Evolutionary conservation across 2,113 vertebrate species (phyloP).

Genomic region (Ranitomeya imitator): DNA sequence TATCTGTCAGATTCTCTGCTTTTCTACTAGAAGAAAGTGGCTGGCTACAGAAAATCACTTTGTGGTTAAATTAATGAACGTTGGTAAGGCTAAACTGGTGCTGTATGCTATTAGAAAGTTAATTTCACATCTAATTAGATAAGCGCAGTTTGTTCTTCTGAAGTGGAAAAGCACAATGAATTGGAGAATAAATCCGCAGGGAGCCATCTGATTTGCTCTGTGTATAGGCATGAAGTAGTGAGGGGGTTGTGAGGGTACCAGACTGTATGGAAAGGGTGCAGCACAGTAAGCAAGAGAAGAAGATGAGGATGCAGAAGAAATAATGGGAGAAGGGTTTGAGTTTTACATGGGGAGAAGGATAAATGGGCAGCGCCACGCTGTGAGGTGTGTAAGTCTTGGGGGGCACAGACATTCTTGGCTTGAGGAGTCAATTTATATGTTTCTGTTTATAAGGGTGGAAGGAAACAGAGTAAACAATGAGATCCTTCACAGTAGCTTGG

Average conservation of each 20-base stretch:
- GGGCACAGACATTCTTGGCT: not conserved
- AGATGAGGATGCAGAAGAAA: not conserved
- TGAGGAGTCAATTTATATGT: not conserved
- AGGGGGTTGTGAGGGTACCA: not conserved
- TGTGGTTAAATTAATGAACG: slow-evolving; percentile 31
- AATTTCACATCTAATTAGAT: slow-evolving; percentile 57
- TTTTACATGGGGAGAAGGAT: not conserved
- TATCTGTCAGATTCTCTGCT: not conserved
- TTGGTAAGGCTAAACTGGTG: slow-evolving; percentile 36
- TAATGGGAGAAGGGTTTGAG: not conserved
- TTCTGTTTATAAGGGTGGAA: slow-evolving; percentile 3
- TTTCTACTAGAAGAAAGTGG: not conserved
- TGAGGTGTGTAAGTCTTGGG: not conserved
- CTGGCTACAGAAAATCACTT: slow-evolving; percentile 2
- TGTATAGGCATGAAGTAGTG: not conserved
- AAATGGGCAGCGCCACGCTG: not conserved
- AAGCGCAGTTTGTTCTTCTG: slow-evolving; percentile 39
- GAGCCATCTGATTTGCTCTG: slow-evolving; percentile 22
- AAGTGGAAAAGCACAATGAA: slow-evolving; percentile 36
- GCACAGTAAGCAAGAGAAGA: not conserved
- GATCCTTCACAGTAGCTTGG: not conserved
- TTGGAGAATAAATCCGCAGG: slow-evolving; percentile 38
- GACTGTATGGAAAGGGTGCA: not conserved
- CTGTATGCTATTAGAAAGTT: slow-evolving; percentile 25
- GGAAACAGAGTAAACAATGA: slow-evolving; percentile 6